Conservation (phyloP, 2,888 invertebrate genomes). For the Philhelius pedissequus region DNA sequence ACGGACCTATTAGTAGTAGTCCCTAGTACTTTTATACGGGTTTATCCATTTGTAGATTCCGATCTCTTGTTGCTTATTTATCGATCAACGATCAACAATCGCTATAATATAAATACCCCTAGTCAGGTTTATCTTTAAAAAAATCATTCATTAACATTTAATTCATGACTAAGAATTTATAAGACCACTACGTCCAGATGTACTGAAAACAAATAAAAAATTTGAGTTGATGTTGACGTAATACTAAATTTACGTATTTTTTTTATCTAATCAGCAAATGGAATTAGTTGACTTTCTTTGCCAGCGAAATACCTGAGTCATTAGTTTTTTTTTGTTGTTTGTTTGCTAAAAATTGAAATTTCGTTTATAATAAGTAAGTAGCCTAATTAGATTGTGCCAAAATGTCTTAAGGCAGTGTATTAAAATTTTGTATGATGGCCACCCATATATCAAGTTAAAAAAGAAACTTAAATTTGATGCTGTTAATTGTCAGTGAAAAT, state of each 20-base stretch:
- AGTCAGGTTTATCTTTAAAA: too few relatives aligned
- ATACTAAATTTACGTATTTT: background rate
- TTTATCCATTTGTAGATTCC: too few relatives aligned
- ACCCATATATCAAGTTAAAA: background rate
- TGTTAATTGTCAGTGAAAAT: too few relatives aligned
- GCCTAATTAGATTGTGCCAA: background rate
- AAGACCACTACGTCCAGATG: background rate
- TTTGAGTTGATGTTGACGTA: background rate
- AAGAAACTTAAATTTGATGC: too few relatives aligned
- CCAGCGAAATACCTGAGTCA: background rate
- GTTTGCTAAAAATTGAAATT: background rate
- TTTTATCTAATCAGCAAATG: background rate
- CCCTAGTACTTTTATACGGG: too few relatives aligned
- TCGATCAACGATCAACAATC: too few relatives aligned
- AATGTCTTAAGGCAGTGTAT: background rate
- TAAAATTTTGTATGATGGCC: background rate
- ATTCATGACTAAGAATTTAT: background rate
- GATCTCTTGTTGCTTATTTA: too few relatives aligned
- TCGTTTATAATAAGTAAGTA: background rate
- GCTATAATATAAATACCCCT: too few relatives aligned
- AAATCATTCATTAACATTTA: background rate
- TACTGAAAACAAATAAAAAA: background rate
- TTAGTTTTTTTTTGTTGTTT: background rate
- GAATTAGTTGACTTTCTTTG: background rate
- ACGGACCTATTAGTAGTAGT: too few relatives aligned